These are phyloP conservation scores for Setipinna tenuifilis DNA, from an alignment of 2,797 vertebrate species.

Conservation along the genomic window DNA sequence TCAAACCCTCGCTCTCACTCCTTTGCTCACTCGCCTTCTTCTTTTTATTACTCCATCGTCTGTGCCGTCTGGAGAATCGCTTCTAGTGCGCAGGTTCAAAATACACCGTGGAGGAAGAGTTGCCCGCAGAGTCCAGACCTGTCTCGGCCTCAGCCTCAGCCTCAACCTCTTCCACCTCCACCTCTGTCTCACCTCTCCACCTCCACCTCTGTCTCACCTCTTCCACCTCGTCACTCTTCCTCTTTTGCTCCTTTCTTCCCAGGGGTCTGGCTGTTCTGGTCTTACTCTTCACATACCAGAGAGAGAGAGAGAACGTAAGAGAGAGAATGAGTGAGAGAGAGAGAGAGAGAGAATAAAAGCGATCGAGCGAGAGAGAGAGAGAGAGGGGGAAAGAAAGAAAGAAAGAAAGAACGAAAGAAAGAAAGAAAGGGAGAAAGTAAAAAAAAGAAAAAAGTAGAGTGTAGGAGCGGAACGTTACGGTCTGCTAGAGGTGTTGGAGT, in stretches of 20 bases:
- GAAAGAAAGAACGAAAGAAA: too few species aligned
- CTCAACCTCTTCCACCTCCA: not conserved
- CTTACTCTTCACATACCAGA: not conserved
- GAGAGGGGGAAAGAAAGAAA: too few species aligned
- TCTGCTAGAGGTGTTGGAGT: constrained; percentile 46
- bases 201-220: not conserved
- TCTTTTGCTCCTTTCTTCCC: not conserved
- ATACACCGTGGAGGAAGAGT: not conserved
- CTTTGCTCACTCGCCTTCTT: not conserved
- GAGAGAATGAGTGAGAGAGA: too few species aligned
- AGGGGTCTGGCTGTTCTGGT: not conserved
- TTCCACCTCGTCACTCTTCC: not conserved
- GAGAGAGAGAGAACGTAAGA: not conserved
- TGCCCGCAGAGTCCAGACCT: not conserved
- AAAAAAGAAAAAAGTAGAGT: not conserved
- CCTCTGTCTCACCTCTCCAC: not conserved
- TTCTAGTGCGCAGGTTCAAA: not conserved
- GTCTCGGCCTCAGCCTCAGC: not conserved
- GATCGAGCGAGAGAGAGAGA: not conserved
- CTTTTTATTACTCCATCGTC: not conserved
- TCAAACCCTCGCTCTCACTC: not conserved
- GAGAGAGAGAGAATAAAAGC: too few species aligned
- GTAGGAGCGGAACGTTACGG: constrained; percentile 44
- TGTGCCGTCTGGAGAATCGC: not conserved
- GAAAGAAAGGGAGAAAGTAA: too few species aligned